Base-by-base conservation (phyloP, 2,797 vertebrate genomes). In the Phrynocephalus guinanensis region DNA sequence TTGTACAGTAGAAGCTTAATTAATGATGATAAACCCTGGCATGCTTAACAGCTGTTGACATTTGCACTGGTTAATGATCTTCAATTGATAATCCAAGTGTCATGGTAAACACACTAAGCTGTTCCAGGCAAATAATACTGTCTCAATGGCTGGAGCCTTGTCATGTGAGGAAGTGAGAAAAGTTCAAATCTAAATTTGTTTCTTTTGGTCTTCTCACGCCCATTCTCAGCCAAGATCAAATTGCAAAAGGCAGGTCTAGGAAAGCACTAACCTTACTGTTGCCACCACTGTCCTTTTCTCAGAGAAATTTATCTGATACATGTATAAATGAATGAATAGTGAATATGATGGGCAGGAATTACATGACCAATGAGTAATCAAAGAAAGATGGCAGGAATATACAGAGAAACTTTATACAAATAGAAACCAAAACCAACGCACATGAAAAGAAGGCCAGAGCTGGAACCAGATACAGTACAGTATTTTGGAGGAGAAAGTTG, bases 21-120 rank as follows among this genome's bases (percentile, higher is more conserved):
- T 50, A 6, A 13, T 72, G 24, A 11, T 76, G 30, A 76, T 79
- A 66, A 68, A 68, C 60, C 18, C 18, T 8, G 24, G 22, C 79
- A 70, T 77, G 60, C 2, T 89, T 1, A 33, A 1, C 13, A 6
- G 56, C 52, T 67, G 30, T 7, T 9, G 52, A 3, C 24, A 84
- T 56, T 44, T 30, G 0, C 67, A 44, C n/a, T 85, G 48, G 20
- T 85, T 66, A 78, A 73, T 9, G 1, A 38, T 8, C 79, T 33
- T 0, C 0, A 52, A 20, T 87, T 91, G 48, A 68, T 71, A 50
- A 38, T 50, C 50, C 83, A n/a, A 68, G 72, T 2, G 13, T 1
- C 30, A 82, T 56, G 80, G 71, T 66, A 28, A 22, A 7, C 0
- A 63, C 89, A 48, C 22, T 88, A 82, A 52, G 18, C 63, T 33